Evolutionary conservation across 2,888 invertebrate genomes (phyloP), one percentile per base, ranked within the genome.

Genomic region (Harpalus rufipes): DNA sequence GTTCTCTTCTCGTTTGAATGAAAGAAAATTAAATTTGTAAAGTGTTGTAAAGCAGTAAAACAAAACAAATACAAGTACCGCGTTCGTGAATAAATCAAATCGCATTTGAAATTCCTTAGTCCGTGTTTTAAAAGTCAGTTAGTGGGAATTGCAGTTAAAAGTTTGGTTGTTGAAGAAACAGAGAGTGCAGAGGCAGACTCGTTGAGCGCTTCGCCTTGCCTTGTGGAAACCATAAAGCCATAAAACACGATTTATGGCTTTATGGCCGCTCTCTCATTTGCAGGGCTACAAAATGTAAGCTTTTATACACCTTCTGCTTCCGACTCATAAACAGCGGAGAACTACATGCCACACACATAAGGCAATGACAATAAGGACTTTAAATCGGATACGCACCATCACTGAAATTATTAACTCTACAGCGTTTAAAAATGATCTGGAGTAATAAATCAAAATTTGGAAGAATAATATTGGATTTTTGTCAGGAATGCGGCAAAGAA

Each of bases 181-280:
- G 41, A 41, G 16, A 44, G 44, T 51, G 72, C 44, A 44, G 39
- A 68, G 41, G 32, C 32, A 32, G 6, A 12, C 12, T 7, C 44
- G 44, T 51, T 51, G 44, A 6, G 44, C 44, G 44, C 4, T 68
- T 68, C 68, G 68, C 25, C 16, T 63, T 39, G 32, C 63, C 80
- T 41, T 21, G 68, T n/a, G 14, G 58, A 78, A 78, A 87, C 90
- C 88, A 90, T 90, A 90, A 90, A 90, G 89, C 89, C 89, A 90
- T 90, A 90, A 90, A 90, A 90, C 89, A 89, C 89, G 88, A 89
- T 90, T 90, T 90, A 90, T 90, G 89, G 90, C 89, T 90, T 90
- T 90, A 90, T 89, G 89, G 90, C 89, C 89, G 89, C 88, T 88
- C 89, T 87, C 87, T 88, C 88, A 88, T 88, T 88, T 88, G 87